Evolutionary conservation across 2,797 vertebrate genomes (phyloP).

Genomic region (Sebastes flavidus): DNA sequence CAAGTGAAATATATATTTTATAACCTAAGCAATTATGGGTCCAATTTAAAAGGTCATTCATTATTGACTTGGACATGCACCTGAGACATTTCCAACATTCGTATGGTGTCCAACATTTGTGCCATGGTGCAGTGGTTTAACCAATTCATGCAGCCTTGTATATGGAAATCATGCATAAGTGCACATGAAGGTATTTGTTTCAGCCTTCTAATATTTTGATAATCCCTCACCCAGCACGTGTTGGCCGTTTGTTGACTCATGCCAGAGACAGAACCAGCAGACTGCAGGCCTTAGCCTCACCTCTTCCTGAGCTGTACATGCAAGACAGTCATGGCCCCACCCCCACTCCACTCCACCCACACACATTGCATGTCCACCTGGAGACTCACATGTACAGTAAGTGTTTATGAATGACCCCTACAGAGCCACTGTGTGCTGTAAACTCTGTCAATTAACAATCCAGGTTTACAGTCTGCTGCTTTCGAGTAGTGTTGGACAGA

Average conservation of each 20-base stretch:
- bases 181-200: conserved; percentile 57
- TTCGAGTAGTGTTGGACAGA: not conserved
- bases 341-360: conserved; percentile 44
- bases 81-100: not conserved
- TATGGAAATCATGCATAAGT: not conserved
- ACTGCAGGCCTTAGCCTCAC: conserved; percentile 51
- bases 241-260: conserved; percentile 79
- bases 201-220: conserved; percentile 64
- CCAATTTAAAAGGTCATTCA: not conserved
- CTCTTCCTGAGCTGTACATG: conserved; percentile 59
- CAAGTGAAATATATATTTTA: not conserved
- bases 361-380: conserved; percentile 76
- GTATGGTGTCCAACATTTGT: accelerated
- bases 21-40: not conserved
- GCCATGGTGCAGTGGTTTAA: not conserved
- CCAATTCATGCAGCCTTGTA: not conserved
- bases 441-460: conserved; percentile 52
- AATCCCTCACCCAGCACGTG: conserved; percentile 78
- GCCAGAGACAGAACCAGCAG: conserved; percentile 64
- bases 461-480: not conserved
- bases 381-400: conserved; percentile 63
- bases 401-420: conserved; percentile 51
- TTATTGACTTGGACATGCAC: not conserved
- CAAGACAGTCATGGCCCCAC: conserved; percentile 35
- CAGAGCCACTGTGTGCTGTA: conserved; percentile 1